A percentile compares a stretch with the other conserved stretches of the same genome.
These are phyloP conservation scores for Noctua pronuba DNA, from an alignment of 2,888 invertebrate species.

Conservation along the genomic window DNA sequence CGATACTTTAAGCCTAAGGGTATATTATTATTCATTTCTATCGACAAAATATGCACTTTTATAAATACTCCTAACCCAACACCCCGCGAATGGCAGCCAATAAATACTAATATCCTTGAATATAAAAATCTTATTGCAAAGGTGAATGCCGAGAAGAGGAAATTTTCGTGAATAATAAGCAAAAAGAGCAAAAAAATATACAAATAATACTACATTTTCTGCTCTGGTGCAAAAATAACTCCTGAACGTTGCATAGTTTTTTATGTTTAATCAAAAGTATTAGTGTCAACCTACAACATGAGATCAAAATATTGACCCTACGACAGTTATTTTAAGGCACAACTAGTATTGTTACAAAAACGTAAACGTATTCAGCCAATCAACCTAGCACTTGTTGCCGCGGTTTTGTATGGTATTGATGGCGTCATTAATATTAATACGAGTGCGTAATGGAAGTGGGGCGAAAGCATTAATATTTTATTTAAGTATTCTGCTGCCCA, in stretches of 20 bases:
- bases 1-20: too few relatives aligned
- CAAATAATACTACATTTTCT: neutral
- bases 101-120: neutral
- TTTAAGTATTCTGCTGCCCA: slow-evolving; percentile 2
- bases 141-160: neutral
- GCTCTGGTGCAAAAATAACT: neutral
- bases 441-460: slow-evolving; percentile 29
- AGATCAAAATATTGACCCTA: neutral
- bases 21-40: neutral
- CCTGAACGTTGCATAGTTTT: too few relatives aligned
- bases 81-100: neutral
- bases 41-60: neutral
- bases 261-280: neutral
- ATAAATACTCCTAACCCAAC: neutral
- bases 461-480: slow-evolving; percentile 25
- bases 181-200: neutral
- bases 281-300: neutral
- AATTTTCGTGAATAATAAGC: neutral
- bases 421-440: slow-evolving; percentile 43
- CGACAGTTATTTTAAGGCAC: neutral
- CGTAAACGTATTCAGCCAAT: slow-evolving; percentile 3
- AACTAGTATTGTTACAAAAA: neutral
- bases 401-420: slow-evolving; percentile 46
- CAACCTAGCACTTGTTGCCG: slow-evolving; percentile 12
- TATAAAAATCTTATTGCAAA: neutral